A percentile compares a stretch with the other conserved stretches of the same genome.
phyloP scores from a whole-genome alignment of 30 jellyfish, hydroid and myxozoan genomes.

The Aurelia sp. region DNA sequence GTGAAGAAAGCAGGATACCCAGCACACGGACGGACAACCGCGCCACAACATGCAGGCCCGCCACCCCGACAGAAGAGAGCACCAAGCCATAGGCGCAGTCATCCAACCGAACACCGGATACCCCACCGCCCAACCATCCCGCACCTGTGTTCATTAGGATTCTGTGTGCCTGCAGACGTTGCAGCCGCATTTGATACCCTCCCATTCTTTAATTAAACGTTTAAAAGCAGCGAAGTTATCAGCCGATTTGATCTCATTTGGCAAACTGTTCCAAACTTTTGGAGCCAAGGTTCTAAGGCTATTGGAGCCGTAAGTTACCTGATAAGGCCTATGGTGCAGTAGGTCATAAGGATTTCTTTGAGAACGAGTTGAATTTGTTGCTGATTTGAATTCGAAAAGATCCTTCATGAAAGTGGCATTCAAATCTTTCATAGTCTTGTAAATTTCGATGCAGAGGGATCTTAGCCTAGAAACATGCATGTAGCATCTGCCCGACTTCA shows the following conservation, averaged over 20 bases:
- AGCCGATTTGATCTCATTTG: constrained; percentile 11
- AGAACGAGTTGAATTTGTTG: neutral
- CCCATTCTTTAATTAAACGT: constrained; percentile 3
- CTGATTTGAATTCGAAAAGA: neutral
- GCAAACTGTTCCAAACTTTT: neutral
- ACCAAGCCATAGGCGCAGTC: no score
- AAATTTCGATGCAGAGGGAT: neutral
- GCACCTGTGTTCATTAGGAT: neutral
- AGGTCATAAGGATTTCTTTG: constrained; percentile 22
- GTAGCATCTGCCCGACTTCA: neutral
- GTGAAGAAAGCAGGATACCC: no score
- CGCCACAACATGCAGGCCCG: no score
- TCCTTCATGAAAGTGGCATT: constrained; percentile 5
- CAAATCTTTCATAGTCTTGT: neutral
- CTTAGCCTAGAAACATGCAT: constrained; percentile 11
- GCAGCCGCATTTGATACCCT: neutral
- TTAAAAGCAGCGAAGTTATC: neutral
- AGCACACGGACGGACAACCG: no score
- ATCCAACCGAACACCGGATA: no score
- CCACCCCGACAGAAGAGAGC: no score
- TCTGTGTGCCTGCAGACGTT: constrained; percentile 11
- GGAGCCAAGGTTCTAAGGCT: constrained; percentile 8
- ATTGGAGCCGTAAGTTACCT: neutral
- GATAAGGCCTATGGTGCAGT: constrained; percentile 22
- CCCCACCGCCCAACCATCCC: no score